A percentile compares a stretch with the other conserved stretches of the same genome.
Evolutionary conservation across 2,888 invertebrate species (phyloP).

Genomic region (Lithophane semibrunnea): DNA sequence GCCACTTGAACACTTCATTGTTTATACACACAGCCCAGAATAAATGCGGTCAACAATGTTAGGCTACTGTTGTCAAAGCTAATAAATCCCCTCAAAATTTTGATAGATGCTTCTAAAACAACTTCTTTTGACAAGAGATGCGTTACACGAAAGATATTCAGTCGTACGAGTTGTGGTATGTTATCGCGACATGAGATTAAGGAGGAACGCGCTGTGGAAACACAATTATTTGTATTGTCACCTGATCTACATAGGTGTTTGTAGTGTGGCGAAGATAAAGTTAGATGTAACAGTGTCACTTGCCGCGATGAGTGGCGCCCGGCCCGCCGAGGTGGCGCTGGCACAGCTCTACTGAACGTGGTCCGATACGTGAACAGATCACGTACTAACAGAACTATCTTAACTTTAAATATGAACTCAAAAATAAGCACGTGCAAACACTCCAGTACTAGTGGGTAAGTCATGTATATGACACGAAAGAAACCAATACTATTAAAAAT

Average conservation of each 20-base stretch:
- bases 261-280: slow-evolving; percentile 78
- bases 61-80: slow-evolving; percentile 36
- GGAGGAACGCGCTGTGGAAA: slow-evolving; percentile 85
- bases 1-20: slow-evolving; percentile 44
- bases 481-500: slow-evolving; percentile 9
- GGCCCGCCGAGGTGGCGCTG: slow-evolving; percentile 57
- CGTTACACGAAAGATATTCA: slow-evolving; percentile 78
- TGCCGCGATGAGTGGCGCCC: slow-evolving; percentile 52
- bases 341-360: slow-evolving; percentile 63
- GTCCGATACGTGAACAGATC: slow-evolving; percentile 83
- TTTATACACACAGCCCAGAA: slow-evolving; percentile 36
- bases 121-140: slow-evolving; percentile 62
- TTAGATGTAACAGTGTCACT: slow-evolving; percentile 72
- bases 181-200: slow-evolving; percentile 84
- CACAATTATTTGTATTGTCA: slow-evolving; percentile 84
- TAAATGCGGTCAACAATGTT: slow-evolving; percentile 42
- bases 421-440: slow-evolving; percentile 74
- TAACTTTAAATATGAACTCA: slow-evolving; percentile 72
- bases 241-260: slow-evolving; percentile 84
- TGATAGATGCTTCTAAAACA: slow-evolving; percentile 41
- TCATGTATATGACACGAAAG: slow-evolving; percentile 39
- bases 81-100: slow-evolving; percentile 33
- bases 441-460: slow-evolving; percentile 22
- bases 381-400: slow-evolving; percentile 81
- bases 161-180: slow-evolving; percentile 70